Conservation (phyloP, 2,797 vertebrate genomes). For the Catharus ustulatus region DNA sequence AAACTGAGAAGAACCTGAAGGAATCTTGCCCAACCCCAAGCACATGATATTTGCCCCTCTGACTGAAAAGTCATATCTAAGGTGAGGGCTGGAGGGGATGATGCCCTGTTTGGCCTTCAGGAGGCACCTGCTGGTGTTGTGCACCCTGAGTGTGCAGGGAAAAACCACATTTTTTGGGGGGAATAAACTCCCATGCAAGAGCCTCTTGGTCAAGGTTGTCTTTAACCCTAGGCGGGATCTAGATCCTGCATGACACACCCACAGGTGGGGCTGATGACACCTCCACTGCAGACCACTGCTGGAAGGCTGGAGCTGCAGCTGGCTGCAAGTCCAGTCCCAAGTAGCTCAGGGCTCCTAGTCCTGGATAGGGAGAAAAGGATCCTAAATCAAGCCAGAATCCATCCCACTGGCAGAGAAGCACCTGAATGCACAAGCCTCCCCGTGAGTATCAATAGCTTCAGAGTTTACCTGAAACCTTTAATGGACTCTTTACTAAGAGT, state of each 20-base stretch:
- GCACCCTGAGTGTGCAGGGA: not conserved
- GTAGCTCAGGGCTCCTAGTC: not conserved
- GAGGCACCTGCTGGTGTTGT: fast-evolving
- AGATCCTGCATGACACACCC: not conserved
- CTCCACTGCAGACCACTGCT: not conserved
- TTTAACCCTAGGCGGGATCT: not conserved
- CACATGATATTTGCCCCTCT: not conserved
- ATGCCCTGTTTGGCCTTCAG: not conserved
- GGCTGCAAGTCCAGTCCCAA: not conserved
- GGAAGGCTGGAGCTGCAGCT: not conserved
- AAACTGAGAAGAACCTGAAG: not conserved
- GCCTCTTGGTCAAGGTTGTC: not conserved
- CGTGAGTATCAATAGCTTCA: not conserved
- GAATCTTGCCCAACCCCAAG: not conserved
- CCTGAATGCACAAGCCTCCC: not conserved
- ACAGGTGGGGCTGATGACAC: not conserved
- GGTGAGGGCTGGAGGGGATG: no score
- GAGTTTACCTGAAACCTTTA: not conserved
- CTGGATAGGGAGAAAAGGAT: fast-evolving
- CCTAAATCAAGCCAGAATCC: not conserved
- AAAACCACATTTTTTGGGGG: fast-evolving
- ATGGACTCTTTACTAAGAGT: not conserved
- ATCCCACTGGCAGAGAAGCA: not conserved
- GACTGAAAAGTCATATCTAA: fast-evolving
- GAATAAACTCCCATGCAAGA: not conserved